phyloP scores from a whole-genome alignment of 2,113 vertebrate species.

The Thunnus maccoyii region DNA sequence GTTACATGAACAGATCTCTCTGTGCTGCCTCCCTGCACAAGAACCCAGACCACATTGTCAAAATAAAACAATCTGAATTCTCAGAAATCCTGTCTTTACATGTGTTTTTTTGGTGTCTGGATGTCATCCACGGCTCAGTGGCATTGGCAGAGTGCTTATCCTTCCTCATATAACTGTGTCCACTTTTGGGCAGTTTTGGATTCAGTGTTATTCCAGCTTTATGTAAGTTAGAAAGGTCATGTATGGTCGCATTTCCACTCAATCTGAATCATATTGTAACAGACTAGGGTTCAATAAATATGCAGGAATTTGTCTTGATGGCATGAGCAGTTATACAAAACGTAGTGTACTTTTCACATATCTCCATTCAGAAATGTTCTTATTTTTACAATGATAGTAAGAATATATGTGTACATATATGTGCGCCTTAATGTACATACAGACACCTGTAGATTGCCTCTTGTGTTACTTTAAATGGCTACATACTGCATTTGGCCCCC shows the following conservation, averaged over 20 bases:
- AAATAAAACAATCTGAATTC: slow-evolving; percentile 58
- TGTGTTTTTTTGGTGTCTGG: slow-evolving; percentile 26
- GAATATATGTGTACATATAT: no score
- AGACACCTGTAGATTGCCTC: no score
- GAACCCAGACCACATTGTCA: slow-evolving; percentile 70
- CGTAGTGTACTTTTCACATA: neutral
- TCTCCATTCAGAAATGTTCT: no score
- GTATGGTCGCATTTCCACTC: slow-evolving; percentile 12
- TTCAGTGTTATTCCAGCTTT: slow-evolving; percentile 34
- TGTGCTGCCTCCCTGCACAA: slow-evolving; percentile 52
- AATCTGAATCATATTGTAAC: neutral
- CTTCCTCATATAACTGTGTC: slow-evolving; percentile 27
- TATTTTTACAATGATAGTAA: no score
- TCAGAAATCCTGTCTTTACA: slow-evolving; percentile 50
- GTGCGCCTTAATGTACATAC: no score
- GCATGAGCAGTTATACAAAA: neutral
- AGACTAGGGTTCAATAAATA: neutral
- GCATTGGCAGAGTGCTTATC: slow-evolving; percentile 48
- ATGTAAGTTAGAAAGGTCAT: slow-evolving; percentile 25
- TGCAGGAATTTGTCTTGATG: neutral
- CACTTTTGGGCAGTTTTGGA: slow-evolving; percentile 23
- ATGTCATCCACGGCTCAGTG: slow-evolving; percentile 39
- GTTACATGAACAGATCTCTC: slow-evolving; percentile 64
- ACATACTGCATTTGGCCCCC: no score
- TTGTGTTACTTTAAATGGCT: no score